A percentile compares a stretch with the other conserved stretches of the same genome.
These are phyloP conservation scores for Microcebus griseorufus DNA, from an alignment of 2,113 vertebrate genomes.

Conservation along the genomic window DNA sequence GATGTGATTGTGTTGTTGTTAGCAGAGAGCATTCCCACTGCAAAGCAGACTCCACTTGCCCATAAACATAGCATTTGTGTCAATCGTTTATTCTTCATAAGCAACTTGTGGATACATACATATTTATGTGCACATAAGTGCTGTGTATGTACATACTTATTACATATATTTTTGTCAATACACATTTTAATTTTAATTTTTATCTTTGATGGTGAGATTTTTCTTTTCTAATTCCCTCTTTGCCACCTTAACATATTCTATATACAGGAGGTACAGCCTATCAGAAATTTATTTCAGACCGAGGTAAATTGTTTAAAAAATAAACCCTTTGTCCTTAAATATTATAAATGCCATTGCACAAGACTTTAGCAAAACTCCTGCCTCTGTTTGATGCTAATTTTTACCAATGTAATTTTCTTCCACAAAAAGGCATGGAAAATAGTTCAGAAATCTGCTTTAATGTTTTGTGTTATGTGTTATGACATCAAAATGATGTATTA, in stretches of 20 bases:
- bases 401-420: conserved; percentile 36
- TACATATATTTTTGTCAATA: not conserved
- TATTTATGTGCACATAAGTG: not conserved
- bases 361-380: conserved; percentile 16
- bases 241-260: not conserved
- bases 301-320: not conserved
- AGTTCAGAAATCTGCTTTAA: conserved; percentile 22
- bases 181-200: not conserved
- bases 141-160: not conserved
- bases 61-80: not conserved
- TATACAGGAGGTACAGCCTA: not conserved
- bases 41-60: not conserved
- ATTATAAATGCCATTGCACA: not conserved
- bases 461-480: conserved; percentile 21
- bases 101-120: not conserved
- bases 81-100: not conserved
- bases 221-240: conserved; percentile 22
- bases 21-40: not conserved
- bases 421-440: not conserved
- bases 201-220: conserved; percentile 40
- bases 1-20: not conserved
- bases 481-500: conserved; percentile 25
- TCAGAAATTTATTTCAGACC: conserved; percentile 16
- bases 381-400: not conserved
- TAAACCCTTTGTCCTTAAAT: conserved; percentile 9